A percentile compares a stretch with the other conserved stretches of the same genome.
phyloP scores from a whole-genome alignment of 1,140 invertebrate species.

The Tyrophagus putrescentiae region DNA sequence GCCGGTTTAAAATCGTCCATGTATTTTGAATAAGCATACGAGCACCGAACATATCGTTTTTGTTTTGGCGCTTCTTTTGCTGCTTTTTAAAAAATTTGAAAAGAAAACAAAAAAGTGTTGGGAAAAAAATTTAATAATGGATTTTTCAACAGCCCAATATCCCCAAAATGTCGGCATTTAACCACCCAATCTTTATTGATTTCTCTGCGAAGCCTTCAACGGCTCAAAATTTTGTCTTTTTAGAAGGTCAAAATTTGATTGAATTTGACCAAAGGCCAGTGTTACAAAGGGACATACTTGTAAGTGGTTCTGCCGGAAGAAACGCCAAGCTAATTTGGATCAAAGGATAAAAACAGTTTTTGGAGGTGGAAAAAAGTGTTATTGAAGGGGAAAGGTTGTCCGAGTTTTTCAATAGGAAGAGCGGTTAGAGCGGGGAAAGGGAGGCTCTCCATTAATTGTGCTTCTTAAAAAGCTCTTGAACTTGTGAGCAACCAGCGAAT shows the following conservation, averaged over 20 bases:
- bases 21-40: not conserved
- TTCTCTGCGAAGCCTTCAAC: not conserved
- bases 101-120: not conserved
- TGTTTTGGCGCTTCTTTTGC: too few species aligned
- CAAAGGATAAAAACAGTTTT: not conserved
- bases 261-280: not conserved
- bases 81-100: not conserved
- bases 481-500: too few species aligned
- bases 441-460: too few species aligned
- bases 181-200: constrained; percentile 6
- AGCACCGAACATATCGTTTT: too few species aligned
- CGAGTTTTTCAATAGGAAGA: too few species aligned
- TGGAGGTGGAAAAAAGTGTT: too few species aligned
- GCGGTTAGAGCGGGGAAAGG: too few species aligned
- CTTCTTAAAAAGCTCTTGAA: too few species aligned
- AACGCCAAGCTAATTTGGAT: not conserved
- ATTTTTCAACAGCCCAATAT: not conserved
- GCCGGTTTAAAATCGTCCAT: not conserved
- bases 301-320: not conserved
- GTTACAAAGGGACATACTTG: not conserved
- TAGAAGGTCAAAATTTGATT: not conserved
- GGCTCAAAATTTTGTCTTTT: not conserved
- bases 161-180: constrained; percentile 14
- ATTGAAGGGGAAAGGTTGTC: too few species aligned
- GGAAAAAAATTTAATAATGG: not conserved